phyloP scores from a whole-genome alignment of 2,113 vertebrate species.

The Lagopus muta region DNA sequence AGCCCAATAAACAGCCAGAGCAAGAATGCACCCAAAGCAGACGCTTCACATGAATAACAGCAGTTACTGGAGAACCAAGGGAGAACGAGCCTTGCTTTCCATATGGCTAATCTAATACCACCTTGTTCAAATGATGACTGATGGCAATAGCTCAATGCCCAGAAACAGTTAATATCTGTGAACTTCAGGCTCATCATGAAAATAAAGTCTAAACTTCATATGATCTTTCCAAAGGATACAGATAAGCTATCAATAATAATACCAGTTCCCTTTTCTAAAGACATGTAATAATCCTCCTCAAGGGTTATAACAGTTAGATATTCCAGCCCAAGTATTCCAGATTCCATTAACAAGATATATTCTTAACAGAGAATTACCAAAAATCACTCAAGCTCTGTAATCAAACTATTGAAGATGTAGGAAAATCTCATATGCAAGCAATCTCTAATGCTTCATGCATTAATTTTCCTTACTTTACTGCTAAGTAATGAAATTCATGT shows the following conservation, averaged over 20 bases:
- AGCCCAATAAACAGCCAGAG: neutral
- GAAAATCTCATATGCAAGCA: neutral
- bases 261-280: neutral
- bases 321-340: neutral
- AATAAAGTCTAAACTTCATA: neutral
- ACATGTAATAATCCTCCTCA: neutral
- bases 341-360: neutral
- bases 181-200: neutral
- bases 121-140: neutral
- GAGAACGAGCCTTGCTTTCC: neutral
- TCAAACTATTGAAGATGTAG: neutral
- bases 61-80: neutral
- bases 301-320: neutral
- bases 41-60: neutral
- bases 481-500: neutral
- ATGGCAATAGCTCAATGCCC: neutral
- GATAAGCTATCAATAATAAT: neutral
- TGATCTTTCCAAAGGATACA: constrained; percentile 1
- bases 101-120: neutral
- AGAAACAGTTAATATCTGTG: neutral
- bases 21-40: neutral
- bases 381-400: neutral
- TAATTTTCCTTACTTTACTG: neutral
- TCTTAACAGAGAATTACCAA: neutral
- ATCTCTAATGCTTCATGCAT: neutral